Percentiles rank a stretch among this genome's conserved stretches.
Evolutionary conservation across 1,140 invertebrate genomes (phyloP).

Genomic region (Amphibalanus amphitrite): DNA sequence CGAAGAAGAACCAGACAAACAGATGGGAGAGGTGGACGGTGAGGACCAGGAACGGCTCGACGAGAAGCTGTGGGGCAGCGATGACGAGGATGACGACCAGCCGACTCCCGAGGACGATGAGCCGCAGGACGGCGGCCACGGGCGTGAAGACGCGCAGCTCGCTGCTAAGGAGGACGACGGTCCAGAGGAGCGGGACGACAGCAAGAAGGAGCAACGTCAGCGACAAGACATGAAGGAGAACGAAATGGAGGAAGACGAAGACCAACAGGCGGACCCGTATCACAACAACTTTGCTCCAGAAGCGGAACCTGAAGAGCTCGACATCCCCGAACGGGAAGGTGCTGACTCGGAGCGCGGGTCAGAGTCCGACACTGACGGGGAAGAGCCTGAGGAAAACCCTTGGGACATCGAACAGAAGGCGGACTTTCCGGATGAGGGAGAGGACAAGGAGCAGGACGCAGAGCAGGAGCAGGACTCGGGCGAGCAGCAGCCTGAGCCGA

Average conservation of each 20-base stretch:
- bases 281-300: conserved; percentile 23
- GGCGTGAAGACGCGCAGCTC: conserved; percentile 17
- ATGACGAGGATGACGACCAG: conserved; percentile 40
- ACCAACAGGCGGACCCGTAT: conserved; percentile 20
- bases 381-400: conserved; percentile 26
- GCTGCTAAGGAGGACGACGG: conserved; percentile 25
- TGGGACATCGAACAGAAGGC: conserved; percentile 22
- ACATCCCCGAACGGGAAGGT: conserved; percentile 15
- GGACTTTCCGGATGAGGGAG: conserved; percentile 21
- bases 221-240: conserved; percentile 21
- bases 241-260: conserved; percentile 20
- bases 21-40: conserved; percentile 79
- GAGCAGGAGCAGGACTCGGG: conserved; percentile 23
- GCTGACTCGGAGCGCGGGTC: conserved; percentile 23
- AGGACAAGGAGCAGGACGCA: conserved; percentile 24
- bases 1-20: conserved; percentile 65
- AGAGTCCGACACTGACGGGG: conserved; percentile 30
- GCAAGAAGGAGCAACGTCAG: conserved; percentile 22
- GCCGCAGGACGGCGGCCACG: conserved; percentile 27
- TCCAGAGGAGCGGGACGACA: conserved; percentile 29
- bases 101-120: conserved; percentile 40
- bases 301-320: conserved; percentile 28
- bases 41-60: conserved; percentile 57
- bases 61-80: conserved; percentile 35
- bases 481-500: conserved; percentile 12